These are phyloP conservation scores for Homalodisca vitripennis DNA, from an alignment of 1,140 invertebrate species.

Conservation along the genomic window DNA sequence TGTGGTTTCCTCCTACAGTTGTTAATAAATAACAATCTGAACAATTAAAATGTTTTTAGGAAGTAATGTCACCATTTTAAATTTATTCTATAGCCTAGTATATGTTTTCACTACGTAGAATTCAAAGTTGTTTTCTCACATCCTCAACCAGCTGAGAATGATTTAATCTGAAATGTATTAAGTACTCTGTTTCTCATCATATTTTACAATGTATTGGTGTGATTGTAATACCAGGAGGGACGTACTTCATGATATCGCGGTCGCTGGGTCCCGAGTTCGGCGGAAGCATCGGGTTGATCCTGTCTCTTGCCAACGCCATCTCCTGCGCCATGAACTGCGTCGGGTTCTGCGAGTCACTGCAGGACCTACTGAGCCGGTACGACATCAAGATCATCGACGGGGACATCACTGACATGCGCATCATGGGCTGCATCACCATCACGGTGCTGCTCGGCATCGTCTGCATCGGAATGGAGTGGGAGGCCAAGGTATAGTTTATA, in stretches of 20 bases:
- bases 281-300: slow-evolving; percentile 80
- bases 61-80: no score
- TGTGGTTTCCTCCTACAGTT: no score
- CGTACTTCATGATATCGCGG: slow-evolving; percentile 96
- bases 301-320: slow-evolving; percentile 92
- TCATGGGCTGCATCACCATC: slow-evolving; percentile 75
- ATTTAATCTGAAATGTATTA: no score
- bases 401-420: slow-evolving; percentile 55
- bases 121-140: no score
- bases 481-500: slow-evolving; percentile 71
- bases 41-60: no score
- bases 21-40: no score
- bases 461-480: slow-evolving; percentile 88
- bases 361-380: slow-evolving; percentile 59
- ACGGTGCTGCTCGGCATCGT: slow-evolving; percentile 75
- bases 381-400: slow-evolving; percentile 61
- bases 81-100: no score
- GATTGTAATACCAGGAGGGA: slow-evolving; percentile 68
- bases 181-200: no score
- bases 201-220: no score
- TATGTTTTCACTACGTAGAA: no score
- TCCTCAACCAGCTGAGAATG: no score
- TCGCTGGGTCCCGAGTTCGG: slow-evolving; percentile 97
- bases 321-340: slow-evolving; percentile 98
- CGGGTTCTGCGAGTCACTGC: slow-evolving; percentile 93